phyloP scores from a whole-genome alignment of 2,888 invertebrate genomes.

The Crossocerus cetratus region DNA sequence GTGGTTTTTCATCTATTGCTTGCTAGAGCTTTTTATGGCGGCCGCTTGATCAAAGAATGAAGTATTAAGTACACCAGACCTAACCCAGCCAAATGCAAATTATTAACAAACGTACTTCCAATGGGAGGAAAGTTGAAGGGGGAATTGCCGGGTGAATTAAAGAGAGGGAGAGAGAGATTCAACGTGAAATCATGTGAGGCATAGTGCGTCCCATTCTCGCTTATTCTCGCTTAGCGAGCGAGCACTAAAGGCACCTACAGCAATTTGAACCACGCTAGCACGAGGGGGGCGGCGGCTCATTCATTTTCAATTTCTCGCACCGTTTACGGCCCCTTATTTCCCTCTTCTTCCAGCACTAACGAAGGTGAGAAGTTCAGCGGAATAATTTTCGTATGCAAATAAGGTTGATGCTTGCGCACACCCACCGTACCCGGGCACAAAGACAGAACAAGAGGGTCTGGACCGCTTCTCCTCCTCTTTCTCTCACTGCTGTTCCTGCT shows the following conservation, averaged over 20 bases:
- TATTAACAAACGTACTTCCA: too few relatives aligned
- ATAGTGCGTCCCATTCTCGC: not conserved
- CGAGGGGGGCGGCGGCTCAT: slow-evolving; percentile 29
- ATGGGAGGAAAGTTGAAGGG: too few relatives aligned
- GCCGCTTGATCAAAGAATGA: too few relatives aligned
- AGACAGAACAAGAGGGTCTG: not conserved
- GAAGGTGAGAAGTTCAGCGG: slow-evolving; percentile 47
- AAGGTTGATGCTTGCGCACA: slow-evolving; percentile 20
- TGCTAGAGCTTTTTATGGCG: too few relatives aligned
- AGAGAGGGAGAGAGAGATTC: too few relatives aligned
- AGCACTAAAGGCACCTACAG: too few relatives aligned
- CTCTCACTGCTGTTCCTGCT: not conserved
- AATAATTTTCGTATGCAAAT: slow-evolving; percentile 55
- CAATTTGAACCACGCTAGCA: not conserved
- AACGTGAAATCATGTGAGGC: too few relatives aligned
- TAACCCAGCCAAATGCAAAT: too few relatives aligned
- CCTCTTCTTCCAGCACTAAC: slow-evolving; percentile 45
- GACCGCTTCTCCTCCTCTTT: not conserved
- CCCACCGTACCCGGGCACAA: slow-evolving; percentile 18
- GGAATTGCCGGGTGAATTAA: too few relatives aligned
- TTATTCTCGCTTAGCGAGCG: not conserved
- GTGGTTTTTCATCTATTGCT: too few relatives aligned
- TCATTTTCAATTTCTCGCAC: slow-evolving; percentile 45
- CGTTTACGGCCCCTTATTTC: slow-evolving; percentile 35
- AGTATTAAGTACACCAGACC: too few relatives aligned